These are phyloP conservation scores for Agrenia bidenticulata DNA, from an alignment of 2,888 invertebrate genomes.

Conservation along the genomic window DNA sequence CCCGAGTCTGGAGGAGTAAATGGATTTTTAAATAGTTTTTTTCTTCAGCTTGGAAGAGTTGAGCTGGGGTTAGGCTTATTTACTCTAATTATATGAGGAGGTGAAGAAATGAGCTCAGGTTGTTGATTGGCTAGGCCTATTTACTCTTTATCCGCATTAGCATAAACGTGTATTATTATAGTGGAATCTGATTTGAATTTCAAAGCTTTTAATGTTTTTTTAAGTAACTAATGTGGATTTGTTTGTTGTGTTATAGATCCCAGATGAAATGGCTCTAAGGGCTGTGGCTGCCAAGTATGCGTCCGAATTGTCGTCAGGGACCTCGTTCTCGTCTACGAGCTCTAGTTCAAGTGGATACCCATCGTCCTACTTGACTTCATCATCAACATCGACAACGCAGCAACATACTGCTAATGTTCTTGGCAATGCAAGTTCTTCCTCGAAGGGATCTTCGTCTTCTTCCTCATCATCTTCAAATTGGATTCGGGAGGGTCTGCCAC, in stretches of 20 bases:
- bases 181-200: too few species aligned
- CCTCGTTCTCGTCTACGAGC: slow-evolving; percentile 18
- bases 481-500: slow-evolving; percentile 41
- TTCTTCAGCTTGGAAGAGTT: too few species aligned
- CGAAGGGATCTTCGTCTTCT: slow-evolving; percentile 15
- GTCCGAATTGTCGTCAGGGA: slow-evolving; percentile 26
- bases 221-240: background rate
- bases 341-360: slow-evolving; percentile 14
- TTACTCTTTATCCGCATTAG: too few species aligned
- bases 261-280: slow-evolving; percentile 40
- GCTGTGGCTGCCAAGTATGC: slow-evolving; percentile 45
- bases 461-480: slow-evolving; percentile 21
- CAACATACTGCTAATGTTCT: background rate
- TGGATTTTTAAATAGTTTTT: too few species aligned
- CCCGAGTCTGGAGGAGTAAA: too few species aligned
- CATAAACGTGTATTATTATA: too few species aligned
- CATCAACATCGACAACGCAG: background rate
- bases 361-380: background rate
- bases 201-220: too few species aligned
- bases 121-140: too few species aligned
- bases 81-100: too few species aligned
- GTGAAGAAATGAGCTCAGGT: too few species aligned
- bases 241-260: slow-evolving; percentile 25
- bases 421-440: slow-evolving; percentile 8
- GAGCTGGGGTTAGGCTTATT: too few species aligned